A percentile compares a stretch with the other conserved stretches of the same genome.
Evolutionary conservation across 2,113 vertebrate genomes (phyloP).

Genomic region (Corydoras maculifer): DNA sequence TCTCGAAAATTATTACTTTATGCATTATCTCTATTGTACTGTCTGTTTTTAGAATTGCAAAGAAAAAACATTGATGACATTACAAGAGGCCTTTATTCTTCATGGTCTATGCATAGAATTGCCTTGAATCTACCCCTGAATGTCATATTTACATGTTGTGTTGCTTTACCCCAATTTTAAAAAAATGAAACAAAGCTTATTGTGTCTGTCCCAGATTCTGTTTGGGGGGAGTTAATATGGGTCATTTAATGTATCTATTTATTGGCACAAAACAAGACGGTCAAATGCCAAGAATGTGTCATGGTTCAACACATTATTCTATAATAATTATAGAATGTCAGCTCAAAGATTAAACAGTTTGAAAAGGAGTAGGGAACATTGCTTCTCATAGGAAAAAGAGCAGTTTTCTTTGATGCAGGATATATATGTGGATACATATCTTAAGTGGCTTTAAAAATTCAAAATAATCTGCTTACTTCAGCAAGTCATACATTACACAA

Average conservation of each 20-base stretch:
- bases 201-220: conserved; percentile 34
- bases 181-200: conserved; percentile 43
- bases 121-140: not conserved
- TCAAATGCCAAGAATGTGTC: conserved; percentile 34
- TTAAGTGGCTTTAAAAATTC: not conserved
- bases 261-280: conserved; percentile 45
- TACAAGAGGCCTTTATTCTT: not conserved
- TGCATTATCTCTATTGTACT: too few species aligned
- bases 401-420: not conserved
- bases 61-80: too few species aligned
- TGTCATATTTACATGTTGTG: conserved; percentile 2
- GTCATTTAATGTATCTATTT: conserved; percentile 66
- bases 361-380: conserved; percentile 16
- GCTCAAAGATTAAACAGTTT: conserved; percentile 38
- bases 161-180: not conserved
- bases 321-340: conserved; percentile 50
- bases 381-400: conserved; percentile 11
- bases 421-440: not conserved
- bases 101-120: conserved; percentile 39
- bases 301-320: conserved; percentile 38
- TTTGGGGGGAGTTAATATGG: conserved; percentile 54
- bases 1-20: too few species aligned
- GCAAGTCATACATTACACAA: not conserved
- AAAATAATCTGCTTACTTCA: not conserved
- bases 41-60: too few species aligned